Percentiles rank a stretch among this genome's conserved stretches.
Conservation (phyloP, 64 coral and sea anemone genomes). For the Montipora efflorescens region DNA sequence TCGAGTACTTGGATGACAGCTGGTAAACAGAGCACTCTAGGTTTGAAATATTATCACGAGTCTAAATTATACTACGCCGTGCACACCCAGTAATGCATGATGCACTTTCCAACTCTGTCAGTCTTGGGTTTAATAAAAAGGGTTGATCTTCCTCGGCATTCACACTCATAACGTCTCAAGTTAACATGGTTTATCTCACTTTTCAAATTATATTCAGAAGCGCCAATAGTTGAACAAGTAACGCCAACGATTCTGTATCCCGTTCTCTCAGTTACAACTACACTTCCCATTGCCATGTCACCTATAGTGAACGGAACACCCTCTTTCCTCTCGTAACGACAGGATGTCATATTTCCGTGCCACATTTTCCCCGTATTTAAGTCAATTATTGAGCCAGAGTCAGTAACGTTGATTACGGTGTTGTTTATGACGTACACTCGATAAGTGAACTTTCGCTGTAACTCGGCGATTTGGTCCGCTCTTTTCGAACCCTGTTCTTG, state of each 20-base stretch:
- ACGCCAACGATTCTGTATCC: conserved; percentile 50
- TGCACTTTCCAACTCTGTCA: neutral
- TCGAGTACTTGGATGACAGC: neutral
- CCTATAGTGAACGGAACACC: neutral
- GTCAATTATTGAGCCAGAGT: neutral
- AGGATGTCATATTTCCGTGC: conserved; percentile 39
- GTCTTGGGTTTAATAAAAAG: neutral
- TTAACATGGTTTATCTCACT: neutral
- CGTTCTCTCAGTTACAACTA: neutral
- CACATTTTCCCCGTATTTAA: neutral
- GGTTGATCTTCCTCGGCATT: conserved; percentile 32
- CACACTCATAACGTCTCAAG: conserved; percentile 10
- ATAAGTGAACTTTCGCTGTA: conserved; percentile 13
- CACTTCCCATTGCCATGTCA: neutral
- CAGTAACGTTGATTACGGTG: conserved; percentile 21
- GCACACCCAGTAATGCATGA: conserved; percentile 69
- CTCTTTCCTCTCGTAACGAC: conserved; percentile 15
- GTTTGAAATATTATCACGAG: neutral
- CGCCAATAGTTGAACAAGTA: conserved; percentile 22
- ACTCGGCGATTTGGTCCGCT: neutral
- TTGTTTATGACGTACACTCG: conserved; percentile 8
- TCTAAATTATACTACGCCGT: neutral
- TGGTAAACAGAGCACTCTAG: neutral
- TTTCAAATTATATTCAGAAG: conserved; percentile 46
- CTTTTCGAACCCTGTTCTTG: conserved; percentile 3